phyloP scores from a whole-genome alignment of 2,113 vertebrate genomes.

The Amphilophus citrinellus region DNA sequence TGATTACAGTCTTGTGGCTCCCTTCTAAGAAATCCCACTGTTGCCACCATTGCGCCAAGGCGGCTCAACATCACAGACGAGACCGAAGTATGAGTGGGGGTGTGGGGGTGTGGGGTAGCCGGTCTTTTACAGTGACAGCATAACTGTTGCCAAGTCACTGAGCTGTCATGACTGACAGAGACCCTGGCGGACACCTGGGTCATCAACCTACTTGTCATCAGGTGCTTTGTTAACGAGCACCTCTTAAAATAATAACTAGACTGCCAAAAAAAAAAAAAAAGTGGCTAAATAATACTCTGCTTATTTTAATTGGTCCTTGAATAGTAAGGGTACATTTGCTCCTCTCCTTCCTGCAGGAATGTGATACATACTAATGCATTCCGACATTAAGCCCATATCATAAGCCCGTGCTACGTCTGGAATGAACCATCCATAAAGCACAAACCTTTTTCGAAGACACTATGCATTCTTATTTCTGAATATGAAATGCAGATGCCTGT shows the following conservation, averaged over 20 bases:
- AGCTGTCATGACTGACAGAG: conserved; percentile 60
- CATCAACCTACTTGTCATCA: conserved; percentile 44
- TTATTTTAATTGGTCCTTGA: not conserved
- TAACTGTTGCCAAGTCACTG: conserved; percentile 45
- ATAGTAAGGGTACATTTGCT: conserved; percentile 11
- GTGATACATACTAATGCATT: conserved; percentile 33
- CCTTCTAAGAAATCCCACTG: conserved; percentile 86
- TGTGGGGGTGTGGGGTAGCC: not conserved
- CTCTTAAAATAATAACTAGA: conserved; percentile 6
- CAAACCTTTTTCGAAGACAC: conserved; percentile 10
- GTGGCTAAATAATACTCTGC: conserved; percentile 12
- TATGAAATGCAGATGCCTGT: conserved; percentile 16
- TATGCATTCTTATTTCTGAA: conserved; percentile 9
- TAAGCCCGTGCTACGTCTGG: not conserved
- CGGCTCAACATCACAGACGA: conserved; percentile 57
- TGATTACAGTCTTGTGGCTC: conserved; percentile 88
- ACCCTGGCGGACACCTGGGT: conserved; percentile 46
- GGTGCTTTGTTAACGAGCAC: conserved; percentile 49
- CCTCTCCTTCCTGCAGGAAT: conserved; percentile 12
- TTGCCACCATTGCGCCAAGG: conserved; percentile 56
- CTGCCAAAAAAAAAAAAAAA: not conserved
- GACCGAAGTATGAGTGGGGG: conserved; percentile 7
- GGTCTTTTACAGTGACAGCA: conserved; percentile 49
- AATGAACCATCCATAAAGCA: conserved; percentile 21
- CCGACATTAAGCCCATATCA: conserved; percentile 40